Percentiles rank a stretch among this genome's conserved stretches.
Conservation (phyloP, 2,113 vertebrate species). For the Cavia aperea region DNA sequence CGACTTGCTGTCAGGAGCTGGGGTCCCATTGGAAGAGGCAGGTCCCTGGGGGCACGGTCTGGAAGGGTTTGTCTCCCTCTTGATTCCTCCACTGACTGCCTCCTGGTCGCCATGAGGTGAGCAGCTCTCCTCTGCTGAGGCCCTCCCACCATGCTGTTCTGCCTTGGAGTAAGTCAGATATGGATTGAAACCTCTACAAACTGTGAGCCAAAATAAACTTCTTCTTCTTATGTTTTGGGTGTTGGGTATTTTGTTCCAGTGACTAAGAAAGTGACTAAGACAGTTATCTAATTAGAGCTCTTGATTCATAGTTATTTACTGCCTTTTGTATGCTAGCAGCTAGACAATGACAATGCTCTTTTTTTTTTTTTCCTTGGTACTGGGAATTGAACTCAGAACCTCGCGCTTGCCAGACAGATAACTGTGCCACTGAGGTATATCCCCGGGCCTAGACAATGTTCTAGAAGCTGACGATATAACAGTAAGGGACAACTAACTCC, state of each 20-base stretch:
- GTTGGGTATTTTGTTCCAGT: background rate
- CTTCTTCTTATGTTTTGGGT: background rate
- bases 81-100: background rate
- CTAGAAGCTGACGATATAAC: background rate
- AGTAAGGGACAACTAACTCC: background rate
- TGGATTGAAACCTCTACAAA: background rate
- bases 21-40: background rate
- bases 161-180: background rate
- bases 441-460: background rate
- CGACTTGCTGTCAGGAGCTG: background rate
- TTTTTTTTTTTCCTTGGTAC: too few species aligned
- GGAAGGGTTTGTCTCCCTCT: background rate
- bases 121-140: background rate
- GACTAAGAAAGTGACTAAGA: background rate
- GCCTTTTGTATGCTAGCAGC: background rate
- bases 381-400: too few species aligned
- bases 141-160: background rate
- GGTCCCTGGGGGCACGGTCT: background rate
- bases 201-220: background rate
- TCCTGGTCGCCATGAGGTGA: background rate
- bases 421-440: too few species aligned
- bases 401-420: too few species aligned
- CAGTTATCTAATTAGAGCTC: background rate
- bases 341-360: background rate
- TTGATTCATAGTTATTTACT: slow-evolving; percentile 1